phyloP scores from a whole-genome alignment of 2,888 invertebrate genomes.

The Orthosia incerta region DNA sequence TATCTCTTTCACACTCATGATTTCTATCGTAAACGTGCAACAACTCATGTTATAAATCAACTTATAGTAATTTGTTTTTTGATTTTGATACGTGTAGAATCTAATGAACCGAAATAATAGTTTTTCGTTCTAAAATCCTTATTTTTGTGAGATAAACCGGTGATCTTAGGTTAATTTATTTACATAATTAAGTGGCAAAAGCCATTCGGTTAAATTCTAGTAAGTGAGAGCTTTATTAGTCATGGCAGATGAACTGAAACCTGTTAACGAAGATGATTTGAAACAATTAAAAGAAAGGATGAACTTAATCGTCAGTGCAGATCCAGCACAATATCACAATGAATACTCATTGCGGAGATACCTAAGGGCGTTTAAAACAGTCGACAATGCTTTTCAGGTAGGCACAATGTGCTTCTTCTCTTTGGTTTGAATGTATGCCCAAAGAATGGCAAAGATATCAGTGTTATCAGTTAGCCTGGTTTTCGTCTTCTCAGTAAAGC shows the following conservation, averaged over 20 bases:
- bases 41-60: slow-evolving; percentile 29
- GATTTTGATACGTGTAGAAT: slow-evolving; percentile 48
- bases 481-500: neutral
- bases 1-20: slow-evolving; percentile 34
- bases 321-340: slow-evolving; percentile 94
- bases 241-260: slow-evolving; percentile 86
- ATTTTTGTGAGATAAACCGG: slow-evolving; percentile 30
- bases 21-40: neutral
- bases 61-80: slow-evolving; percentile 1
- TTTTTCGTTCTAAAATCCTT: slow-evolving; percentile 44
- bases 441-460: neutral
- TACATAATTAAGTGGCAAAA: slow-evolving; percentile 12
- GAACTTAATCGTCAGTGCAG: slow-evolving; percentile 93
- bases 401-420: slow-evolving; percentile 38
- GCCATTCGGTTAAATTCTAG: slow-evolving; percentile 1
- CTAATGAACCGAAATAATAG: slow-evolving; percentile 34
- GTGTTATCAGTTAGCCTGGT: neutral
- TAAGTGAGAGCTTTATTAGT: slow-evolving; percentile 18
- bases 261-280: slow-evolving; percentile 92
- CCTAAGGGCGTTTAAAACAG: slow-evolving; percentile 93
- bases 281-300: slow-evolving; percentile 93
- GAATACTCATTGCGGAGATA: slow-evolving; percentile 94
- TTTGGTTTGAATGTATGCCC: neutral
- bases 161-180: slow-evolving; percentile 5
- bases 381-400: slow-evolving; percentile 94